A percentile compares a stretch with the other conserved stretches of the same genome.
These are phyloP conservation scores for Erpobdella octoculata DNA, from an alignment of 2,888 invertebrate genomes.

Conservation along the genomic window DNA sequence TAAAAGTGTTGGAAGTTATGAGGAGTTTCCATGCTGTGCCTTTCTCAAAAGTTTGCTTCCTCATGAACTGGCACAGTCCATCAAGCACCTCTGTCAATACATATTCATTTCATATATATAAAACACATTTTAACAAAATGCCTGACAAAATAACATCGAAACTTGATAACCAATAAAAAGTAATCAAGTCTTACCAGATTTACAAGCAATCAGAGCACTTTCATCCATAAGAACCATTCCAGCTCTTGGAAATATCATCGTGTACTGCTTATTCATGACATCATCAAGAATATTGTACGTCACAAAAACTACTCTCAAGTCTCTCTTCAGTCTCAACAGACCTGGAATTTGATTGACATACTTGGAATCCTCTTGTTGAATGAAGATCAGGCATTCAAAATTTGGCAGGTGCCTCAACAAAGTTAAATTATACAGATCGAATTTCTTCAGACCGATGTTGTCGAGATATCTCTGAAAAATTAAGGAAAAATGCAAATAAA, in stretches of 20 bases:
- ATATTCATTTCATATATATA: constrained; percentile 3
- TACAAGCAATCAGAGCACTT: constrained; percentile 22
- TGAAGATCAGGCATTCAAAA: constrained; percentile 23
- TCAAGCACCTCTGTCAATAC: constrained; percentile 25
- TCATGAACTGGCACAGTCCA: constrained; percentile 23
- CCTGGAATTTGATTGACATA: constrained; percentile 25
- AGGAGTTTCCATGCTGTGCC: constrained; percentile 25
- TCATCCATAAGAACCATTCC: constrained; percentile 26
- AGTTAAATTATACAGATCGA: constrained; percentile 24
- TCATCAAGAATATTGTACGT: constrained; percentile 14
- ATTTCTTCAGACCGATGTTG: constrained; percentile 20
- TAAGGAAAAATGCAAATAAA: background rate
- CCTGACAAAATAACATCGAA: background rate
- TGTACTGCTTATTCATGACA: constrained; percentile 20
- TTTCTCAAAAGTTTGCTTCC: constrained; percentile 19
- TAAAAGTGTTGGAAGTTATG: constrained; percentile 16
- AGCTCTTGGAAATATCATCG: constrained; percentile 21
- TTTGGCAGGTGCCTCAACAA: constrained; percentile 18
- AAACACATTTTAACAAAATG: background rate
- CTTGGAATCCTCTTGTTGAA: constrained; percentile 15
- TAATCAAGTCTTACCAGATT: constrained; percentile 18
- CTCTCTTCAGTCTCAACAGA: constrained; percentile 23
- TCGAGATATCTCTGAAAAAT: constrained; percentile 7
- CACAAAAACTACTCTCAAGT: constrained; percentile 20
- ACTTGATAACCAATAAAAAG: background rate